Evolutionary conservation across 2,888 invertebrate species (phyloP).

Genomic region (Quadriops clusia): DNA sequence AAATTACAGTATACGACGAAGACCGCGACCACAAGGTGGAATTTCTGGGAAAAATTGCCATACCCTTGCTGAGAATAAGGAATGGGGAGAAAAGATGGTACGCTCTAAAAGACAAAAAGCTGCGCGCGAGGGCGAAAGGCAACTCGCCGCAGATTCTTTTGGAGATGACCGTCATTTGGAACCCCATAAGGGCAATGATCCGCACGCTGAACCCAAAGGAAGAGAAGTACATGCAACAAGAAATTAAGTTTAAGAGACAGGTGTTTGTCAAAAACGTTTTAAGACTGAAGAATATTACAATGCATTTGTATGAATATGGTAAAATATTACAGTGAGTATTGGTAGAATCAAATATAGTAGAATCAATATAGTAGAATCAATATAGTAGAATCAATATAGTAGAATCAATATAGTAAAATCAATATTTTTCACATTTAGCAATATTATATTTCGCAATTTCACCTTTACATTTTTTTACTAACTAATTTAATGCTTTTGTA

Average conservation of each 20-base stretch:
- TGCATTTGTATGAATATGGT: constrained; percentile 79
- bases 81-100: constrained; percentile 94
- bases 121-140: constrained; percentile 83
- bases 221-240: constrained; percentile 88
- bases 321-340: constrained; percentile 78
- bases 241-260: constrained; percentile 90
- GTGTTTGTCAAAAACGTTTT: constrained; percentile 89
- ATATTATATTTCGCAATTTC: too few species aligned
- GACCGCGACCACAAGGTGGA: constrained; percentile 97
- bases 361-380: too few species aligned
- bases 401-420: too few species aligned
- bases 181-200: constrained; percentile 83
- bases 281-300: constrained; percentile 78
- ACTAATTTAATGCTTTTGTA: constrained; percentile 41
- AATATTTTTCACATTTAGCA: too few species aligned
- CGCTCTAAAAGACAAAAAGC: constrained; percentile 89
- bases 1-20: constrained; percentile 94
- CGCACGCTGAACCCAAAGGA: constrained; percentile 91
- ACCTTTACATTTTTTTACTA: too few species aligned
- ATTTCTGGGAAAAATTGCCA: constrained; percentile 72
- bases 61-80: constrained; percentile 75
- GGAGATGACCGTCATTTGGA: constrained; percentile 88
- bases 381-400: too few species aligned
- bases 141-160: constrained; percentile 79
- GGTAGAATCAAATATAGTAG: neutral